Base-by-base conservation (phyloP, 2,888 invertebrate genomes). In the Yponomeuta evonymella region DNA sequence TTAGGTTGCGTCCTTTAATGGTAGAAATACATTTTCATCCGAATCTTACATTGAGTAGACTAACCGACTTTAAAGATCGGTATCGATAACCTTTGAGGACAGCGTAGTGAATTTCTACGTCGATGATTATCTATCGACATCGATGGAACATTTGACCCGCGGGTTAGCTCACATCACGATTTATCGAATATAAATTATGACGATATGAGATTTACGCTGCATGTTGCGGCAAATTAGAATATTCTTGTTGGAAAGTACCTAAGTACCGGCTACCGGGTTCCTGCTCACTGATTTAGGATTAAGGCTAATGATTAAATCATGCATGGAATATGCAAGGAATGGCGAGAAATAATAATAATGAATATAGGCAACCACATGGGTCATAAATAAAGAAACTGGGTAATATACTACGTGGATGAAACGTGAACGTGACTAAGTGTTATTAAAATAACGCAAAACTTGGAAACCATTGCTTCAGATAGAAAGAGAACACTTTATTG, bases 101-200 rank as follows among this genome's bases (percentile, higher is more conserved):
- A 75, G 76, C 76, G 76, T 87, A 88, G 89, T 84, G 88, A 81
- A 79, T 83, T 77, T 75, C 76, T 79, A 79, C 81, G 83, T 84
- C 85, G 81, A 79, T 79, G 81, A 82, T 81, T 1, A 58, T 58
- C 51, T 80, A 83, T 83, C 81, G 76, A 75, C 79, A 83, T 87
- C 85, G 90, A 90, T 87, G 84, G 78, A 74, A 74, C 79, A 78
- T 77, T 81, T 82, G 82, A 82, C 83, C 74, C 75, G 72, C 75
- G 82, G 85, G 86, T 84, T 84, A 83, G 80, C 82, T 82, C 83
- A 87, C 88, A 88, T 87, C 33, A 33, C 65, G 29, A 65, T 86
- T 58, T 58, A 86, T 86, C 79, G 83, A 79, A 80, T 79, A 77
- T 81, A 82, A 82, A 83, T 83, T 81, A 78, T 82, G 12, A 33